Evolutionary conservation across 1,140 invertebrate genomes (phyloP).

Genomic region (Charaxes varanes): DNA sequence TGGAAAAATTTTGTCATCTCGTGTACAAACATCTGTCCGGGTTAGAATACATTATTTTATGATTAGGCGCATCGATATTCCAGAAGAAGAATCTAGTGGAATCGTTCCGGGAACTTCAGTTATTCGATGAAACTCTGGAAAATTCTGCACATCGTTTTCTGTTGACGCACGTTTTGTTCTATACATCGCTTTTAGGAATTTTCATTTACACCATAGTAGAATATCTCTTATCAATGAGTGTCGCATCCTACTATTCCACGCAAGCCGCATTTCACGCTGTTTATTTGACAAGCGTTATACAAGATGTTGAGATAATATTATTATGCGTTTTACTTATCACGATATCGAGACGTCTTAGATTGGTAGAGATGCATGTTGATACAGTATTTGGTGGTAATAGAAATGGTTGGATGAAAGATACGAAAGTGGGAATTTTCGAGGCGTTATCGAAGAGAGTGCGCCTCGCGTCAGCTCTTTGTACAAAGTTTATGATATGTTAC

Average conservation of each 20-base stretch:
- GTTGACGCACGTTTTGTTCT: too few relatives aligned
- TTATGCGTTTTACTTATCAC: constrained; percentile 15
- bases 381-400: constrained; percentile 20
- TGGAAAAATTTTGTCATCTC: constrained; percentile 3
- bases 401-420: constrained; percentile 1
- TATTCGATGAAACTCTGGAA: too few relatives aligned
- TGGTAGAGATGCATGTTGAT: constrained; percentile 33
- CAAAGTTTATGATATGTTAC: constrained; percentile 36
- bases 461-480: constrained; percentile 33
- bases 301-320: constrained; percentile 20
- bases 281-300: constrained; percentile 8
- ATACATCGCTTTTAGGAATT: too few relatives aligned
- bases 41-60: not conserved
- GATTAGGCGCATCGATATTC: too few relatives aligned
- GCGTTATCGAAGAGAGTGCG: constrained; percentile 23
- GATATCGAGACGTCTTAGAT: constrained; percentile 18
- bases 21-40: not conserved
- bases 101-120: too few relatives aligned
- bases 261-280: not conserved
- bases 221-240: not conserved
- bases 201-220: too few relatives aligned
- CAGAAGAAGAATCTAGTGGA: too few relatives aligned
- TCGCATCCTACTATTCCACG: not conserved
- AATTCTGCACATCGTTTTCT: too few relatives aligned
- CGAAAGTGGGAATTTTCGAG: constrained; percentile 23